These are phyloP conservation scores for Artibeus jamaicensis DNA, from an alignment of 2,797 vertebrate species.

Conservation along the genomic window DNA sequence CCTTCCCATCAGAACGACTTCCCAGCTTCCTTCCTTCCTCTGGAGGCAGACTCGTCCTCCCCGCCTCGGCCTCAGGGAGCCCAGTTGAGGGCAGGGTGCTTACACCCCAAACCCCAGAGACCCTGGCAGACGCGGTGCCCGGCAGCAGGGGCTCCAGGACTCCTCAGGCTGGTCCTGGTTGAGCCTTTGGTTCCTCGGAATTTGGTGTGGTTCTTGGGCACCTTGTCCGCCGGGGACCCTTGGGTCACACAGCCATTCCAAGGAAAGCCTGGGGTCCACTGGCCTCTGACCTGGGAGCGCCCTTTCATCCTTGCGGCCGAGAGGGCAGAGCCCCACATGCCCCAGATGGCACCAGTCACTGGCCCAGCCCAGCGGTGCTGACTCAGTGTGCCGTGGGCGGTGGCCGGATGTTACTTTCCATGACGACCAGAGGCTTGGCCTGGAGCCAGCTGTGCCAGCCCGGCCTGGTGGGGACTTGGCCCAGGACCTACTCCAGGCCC, in stretches of 20 bases:
- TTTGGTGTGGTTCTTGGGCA: not conserved
- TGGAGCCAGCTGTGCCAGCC: not conserved
- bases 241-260: not conserved
- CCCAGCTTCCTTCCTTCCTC: not conserved
- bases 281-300: not conserved
- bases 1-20: not conserved
- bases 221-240: not conserved
- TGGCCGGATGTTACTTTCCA: conserved; percentile 20
- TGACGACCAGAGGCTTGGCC: not conserved
- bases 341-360: not conserved
- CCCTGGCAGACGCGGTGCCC: not conserved
- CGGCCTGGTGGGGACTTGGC: accelerated
- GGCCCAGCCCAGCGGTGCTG: not conserved
- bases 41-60: accelerated
- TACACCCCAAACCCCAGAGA: not conserved
- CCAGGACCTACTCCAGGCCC: not conserved
- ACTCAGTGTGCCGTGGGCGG: not conserved
- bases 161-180: not conserved
- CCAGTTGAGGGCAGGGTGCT: accelerated
- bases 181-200: accelerated
- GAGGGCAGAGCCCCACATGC: not conserved
- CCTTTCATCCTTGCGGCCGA: not conserved
- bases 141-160: accelerated
- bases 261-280: not conserved
- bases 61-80: not conserved